Conservation (phyloP, 2,888 invertebrate species). For the Psylliodes chrysocephalus region DNA sequence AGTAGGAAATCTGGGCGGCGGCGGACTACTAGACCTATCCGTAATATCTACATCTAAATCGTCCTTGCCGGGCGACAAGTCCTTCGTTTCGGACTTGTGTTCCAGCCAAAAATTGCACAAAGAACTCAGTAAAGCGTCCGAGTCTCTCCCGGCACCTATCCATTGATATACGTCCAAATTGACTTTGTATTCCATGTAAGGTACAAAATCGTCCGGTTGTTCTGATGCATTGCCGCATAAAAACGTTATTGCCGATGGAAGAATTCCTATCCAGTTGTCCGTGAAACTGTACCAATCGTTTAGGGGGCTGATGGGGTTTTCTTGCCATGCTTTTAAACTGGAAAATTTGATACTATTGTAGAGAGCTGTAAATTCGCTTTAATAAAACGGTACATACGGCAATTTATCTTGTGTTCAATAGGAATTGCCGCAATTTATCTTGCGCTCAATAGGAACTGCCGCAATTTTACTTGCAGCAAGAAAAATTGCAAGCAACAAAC, state of each 20-base stretch:
- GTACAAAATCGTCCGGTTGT: constrained; percentile 87
- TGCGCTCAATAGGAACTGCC: no score
- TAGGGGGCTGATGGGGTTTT: constrained; percentile 82
- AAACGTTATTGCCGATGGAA: constrained; percentile 84
- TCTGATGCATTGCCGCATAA: constrained; percentile 84
- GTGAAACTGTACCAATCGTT: constrained; percentile 81
- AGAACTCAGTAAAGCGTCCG: constrained; percentile 79
- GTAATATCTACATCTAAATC: constrained; percentile 59
- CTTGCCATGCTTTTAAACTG: constrained; percentile 76
- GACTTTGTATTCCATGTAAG: constrained; percentile 85
- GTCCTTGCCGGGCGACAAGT: constrained; percentile 56
- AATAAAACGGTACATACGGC: no score
- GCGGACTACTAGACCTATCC: constrained; percentile 65
- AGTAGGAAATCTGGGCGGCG: constrained; percentile 74
- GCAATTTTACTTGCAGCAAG: no score
- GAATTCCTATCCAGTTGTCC: constrained; percentile 78
- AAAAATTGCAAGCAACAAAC: no score
- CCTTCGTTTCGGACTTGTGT: constrained; percentile 66
- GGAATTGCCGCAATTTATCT: no score
- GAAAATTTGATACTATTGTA: no score
- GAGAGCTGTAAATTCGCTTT: no score
- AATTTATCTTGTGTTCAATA: no score
- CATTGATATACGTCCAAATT: constrained; percentile 82
- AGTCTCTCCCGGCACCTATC: constrained; percentile 94
- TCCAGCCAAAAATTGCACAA: constrained; percentile 85